Conservation (phyloP, 1,140 invertebrate genomes). For the Matsumurasca onukii region DNA sequence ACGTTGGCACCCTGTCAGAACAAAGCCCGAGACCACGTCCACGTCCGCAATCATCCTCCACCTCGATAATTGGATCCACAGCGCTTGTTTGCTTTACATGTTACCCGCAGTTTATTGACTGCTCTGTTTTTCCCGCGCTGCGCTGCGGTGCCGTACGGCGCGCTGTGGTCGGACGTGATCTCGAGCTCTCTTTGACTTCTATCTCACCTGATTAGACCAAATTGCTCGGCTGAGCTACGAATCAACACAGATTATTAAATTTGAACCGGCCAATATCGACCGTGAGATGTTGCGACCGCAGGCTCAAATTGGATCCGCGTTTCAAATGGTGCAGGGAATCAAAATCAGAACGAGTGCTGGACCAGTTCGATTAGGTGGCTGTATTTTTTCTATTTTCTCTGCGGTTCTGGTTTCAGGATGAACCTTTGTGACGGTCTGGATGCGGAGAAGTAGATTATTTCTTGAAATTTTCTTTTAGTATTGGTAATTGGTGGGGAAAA, state of each 20-base stretch:
- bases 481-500: too few species aligned
- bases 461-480: too few species aligned
- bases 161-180: slow-evolving; percentile 18
- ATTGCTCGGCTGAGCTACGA: slow-evolving; percentile 10
- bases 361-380: too few species aligned
- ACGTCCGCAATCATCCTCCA: not conserved
- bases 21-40: not conserved
- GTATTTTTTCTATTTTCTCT: too few species aligned
- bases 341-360: too few species aligned
- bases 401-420: too few species aligned
- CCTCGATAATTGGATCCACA: not conserved
- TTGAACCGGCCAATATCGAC: slow-evolving; percentile 10
- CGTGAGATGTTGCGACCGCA: slow-evolving; percentile 6
- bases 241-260: slow-evolving; percentile 26
- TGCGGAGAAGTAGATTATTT: too few species aligned
- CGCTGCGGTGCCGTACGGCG: not conserved
- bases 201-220: slow-evolving; percentile 14
- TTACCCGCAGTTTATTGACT: slow-evolving; percentile 12
- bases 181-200: not conserved
- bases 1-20: not conserved
- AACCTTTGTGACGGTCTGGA: too few species aligned
- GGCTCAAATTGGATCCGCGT: not conserved
- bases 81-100: slow-evolving; percentile 19
- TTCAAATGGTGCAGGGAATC: not conserved
- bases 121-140: slow-evolving; percentile 14